A percentile compares a stretch with the other conserved stretches of the same genome.
Conservation (phyloP, 1,140 invertebrate species). For the Zophobas morio region DNA sequence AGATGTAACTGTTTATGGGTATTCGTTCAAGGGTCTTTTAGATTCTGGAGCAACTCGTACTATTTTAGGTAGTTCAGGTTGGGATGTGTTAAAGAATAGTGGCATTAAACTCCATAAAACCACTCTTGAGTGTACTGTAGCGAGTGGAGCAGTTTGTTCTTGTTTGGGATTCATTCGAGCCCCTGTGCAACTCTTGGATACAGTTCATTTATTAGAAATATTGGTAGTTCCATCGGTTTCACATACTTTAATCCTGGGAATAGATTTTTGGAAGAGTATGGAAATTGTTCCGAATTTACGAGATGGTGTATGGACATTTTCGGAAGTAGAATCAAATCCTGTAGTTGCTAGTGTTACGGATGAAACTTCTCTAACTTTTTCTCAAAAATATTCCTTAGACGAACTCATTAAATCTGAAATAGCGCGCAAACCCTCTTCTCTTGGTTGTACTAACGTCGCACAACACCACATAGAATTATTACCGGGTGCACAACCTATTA, state of each 20-base stretch:
- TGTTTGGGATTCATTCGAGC: conserved; percentile 37
- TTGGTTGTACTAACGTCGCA: background rate
- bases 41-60: conserved; percentile 5
- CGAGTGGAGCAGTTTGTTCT: conserved; percentile 50
- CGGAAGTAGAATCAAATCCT: too few species aligned
- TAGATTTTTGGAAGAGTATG: conserved; percentile 56
- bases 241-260: conserved; percentile 48
- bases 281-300: conserved; percentile 52
- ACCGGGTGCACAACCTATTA: conserved; percentile 32
- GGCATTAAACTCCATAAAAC: background rate
- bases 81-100: background rate
- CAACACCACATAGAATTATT: conserved; percentile 48
- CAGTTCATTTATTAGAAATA: conserved; percentile 41
- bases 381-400: too few species aligned
- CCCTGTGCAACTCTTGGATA: conserved; percentile 43
- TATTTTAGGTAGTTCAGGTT: background rate
- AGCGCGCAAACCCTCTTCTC: background rate
- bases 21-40: conserved; percentile 2
- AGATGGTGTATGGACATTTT: conserved; percentile 41
- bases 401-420: too few species aligned
- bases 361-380: too few species aligned
- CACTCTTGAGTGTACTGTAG: conserved; percentile 23
- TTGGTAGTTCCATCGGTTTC: conserved; percentile 48
- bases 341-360: too few species aligned
- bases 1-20: background rate